These are phyloP conservation scores for Aurelia aurita complex sp. Pacific DNA, from an alignment of 30 jellyfish, hydroid and myxozoan genomes.

Conservation along the genomic window DNA sequence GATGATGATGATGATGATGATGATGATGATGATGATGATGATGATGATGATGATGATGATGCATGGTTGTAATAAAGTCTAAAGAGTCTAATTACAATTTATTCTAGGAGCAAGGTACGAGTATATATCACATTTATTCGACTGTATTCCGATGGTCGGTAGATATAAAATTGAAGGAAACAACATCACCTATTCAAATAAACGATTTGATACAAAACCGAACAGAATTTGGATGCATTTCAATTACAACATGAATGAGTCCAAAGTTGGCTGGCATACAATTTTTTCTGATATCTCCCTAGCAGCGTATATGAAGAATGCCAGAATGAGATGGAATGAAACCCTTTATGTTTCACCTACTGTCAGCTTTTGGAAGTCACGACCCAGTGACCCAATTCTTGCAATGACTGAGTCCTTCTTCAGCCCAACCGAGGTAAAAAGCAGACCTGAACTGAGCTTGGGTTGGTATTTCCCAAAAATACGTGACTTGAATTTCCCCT, in stretches of 20 bases:
- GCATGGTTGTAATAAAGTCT: not conserved
- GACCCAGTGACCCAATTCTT: conserved; percentile 25
- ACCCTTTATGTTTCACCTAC: conserved; percentile 36
- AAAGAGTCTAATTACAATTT: not conserved
- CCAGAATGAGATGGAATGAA: conserved; percentile 8
- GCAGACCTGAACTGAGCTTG: conserved; percentile 41
- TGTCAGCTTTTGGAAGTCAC: conserved; percentile 59
- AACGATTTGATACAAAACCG: conserved; percentile 13
- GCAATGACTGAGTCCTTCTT: conserved; percentile 60
- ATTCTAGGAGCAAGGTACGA: conserved; percentile 40
- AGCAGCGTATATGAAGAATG: conserved; percentile 24
- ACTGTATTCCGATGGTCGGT: conserved; percentile 70
- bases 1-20: too few species aligned
- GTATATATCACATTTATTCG: conserved; percentile 47
- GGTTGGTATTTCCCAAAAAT: conserved; percentile 24
- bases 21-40: too few species aligned
- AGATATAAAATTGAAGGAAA: conserved; percentile 40
- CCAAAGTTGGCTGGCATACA: conserved; percentile 58
- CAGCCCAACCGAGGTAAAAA: conserved; percentile 59
- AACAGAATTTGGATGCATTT: conserved; percentile 43
- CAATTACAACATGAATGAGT: conserved; percentile 23
- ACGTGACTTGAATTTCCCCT: conserved; percentile 24
- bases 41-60: too few species aligned
- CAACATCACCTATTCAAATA: conserved; percentile 31
- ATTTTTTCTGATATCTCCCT: conserved; percentile 36